These are phyloP conservation scores for Xanthia icteritia DNA, from an alignment of 2,888 invertebrate genomes.

Conservation along the genomic window DNA sequence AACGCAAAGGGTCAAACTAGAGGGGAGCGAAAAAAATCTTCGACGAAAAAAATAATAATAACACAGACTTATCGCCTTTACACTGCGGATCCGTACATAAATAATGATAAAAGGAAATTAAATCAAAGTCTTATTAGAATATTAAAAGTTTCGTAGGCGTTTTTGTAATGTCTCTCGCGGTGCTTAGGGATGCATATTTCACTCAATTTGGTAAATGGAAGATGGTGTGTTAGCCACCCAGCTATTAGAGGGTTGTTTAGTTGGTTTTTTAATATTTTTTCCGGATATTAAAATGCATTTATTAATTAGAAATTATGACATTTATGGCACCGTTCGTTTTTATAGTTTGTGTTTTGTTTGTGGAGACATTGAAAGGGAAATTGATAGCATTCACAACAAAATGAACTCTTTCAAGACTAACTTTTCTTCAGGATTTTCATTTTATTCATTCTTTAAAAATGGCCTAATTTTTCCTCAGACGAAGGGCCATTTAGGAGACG, in stretches of 20 bases:
- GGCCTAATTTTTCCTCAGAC: too few species aligned
- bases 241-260: constrained; percentile 79
- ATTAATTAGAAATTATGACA: constrained; percentile 78
- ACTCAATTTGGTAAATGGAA: constrained; percentile 89
- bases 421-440: too few species aligned
- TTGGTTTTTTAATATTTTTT: constrained; percentile 75
- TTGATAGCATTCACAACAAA: too few species aligned
- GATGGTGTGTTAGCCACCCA: constrained; percentile 75
- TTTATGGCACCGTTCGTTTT: constrained; percentile 69
- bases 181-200: constrained; percentile 88
- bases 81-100: constrained; percentile 87
- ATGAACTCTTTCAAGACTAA: neutral
- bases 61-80: constrained; percentile 86
- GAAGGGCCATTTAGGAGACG: too few species aligned
- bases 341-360: constrained; percentile 32
- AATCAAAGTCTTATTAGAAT: constrained; percentile 90
- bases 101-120: constrained; percentile 91
- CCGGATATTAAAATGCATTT: constrained; percentile 76
- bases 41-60: constrained; percentile 82
- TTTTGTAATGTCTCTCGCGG: constrained; percentile 88
- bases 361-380: neutral
- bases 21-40: constrained; percentile 77
- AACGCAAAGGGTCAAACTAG: constrained; percentile 69
- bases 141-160: constrained; percentile 89
- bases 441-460: too few species aligned